Evolutionary conservation across 2,113 vertebrate genomes (phyloP), one percentile per base, ranked within the genome.

Genomic region (Butastur rufipennis): DNA sequence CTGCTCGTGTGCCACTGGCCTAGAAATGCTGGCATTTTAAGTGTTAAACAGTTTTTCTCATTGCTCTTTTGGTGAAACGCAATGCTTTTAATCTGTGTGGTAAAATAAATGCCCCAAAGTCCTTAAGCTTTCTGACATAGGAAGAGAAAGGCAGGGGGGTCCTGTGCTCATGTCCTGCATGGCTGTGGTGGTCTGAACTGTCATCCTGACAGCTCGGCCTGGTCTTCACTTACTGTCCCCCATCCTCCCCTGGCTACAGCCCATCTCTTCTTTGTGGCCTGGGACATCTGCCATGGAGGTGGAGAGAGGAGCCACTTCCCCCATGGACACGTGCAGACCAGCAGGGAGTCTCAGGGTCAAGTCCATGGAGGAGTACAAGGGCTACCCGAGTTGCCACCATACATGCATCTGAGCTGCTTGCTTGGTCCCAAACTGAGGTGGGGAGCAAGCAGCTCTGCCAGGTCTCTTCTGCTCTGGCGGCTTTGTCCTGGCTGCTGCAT

Each of bases 241-340:
- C 31, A 40, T 66, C 16, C 15, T 86, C 10, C 26, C 25, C 18
- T 62, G 87, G 48, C 42, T 81, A 66, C 36, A 62, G 31, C 19
- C 31, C 2, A 2, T 72, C 58, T 84, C 16, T 72, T 82, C 45
- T 77, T 21, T 73, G 82, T 58, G 45, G 14, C 77, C 40, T 93
- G n/a, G 16, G 59, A 40, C 26, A 66, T 70, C 25, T 84, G 55
- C 36, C 6, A 0, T 29, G 32, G 50, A 81, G 65, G 31, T 6
- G 38, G 20, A 27, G 31, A 84, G 22, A 53, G 19, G 40, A 91
- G 55, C 53, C 20, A 5, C 50, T 11, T 84, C 25, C 27, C n/a
- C 16, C 0, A 0, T 11, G 40, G 70, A 16, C 32, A n/a, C 5
- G 16, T 0, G 2, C 16, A 71, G 53, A 53, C 18, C 26, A 43